A percentile compares a stretch with the other conserved stretches of the same genome.
phyloP scores from a whole-genome alignment of 2,888 invertebrate species.

The Melipona bicolor region DNA sequence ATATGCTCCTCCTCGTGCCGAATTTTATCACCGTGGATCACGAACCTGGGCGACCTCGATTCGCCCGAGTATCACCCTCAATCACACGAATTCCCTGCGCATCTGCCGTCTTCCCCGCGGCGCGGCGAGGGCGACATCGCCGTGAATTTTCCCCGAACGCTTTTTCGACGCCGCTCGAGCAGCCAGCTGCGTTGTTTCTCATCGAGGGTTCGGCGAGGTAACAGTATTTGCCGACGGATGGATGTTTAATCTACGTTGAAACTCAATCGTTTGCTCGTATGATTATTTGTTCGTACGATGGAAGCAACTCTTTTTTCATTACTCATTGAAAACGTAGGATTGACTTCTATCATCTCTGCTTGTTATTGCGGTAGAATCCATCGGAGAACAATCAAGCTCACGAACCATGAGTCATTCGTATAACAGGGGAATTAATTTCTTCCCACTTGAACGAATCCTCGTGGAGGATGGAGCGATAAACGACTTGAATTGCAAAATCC shows the following conservation, averaged over 20 bases:
- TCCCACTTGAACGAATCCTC: too few species aligned
- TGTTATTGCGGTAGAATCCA: too few species aligned
- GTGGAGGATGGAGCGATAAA: too few species aligned
- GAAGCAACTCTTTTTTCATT: not conserved
- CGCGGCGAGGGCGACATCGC: not conserved
- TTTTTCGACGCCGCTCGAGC: conserved; percentile 13
- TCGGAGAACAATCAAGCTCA: too few species aligned
- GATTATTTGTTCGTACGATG: not conserved
- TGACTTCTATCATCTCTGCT: too few species aligned
- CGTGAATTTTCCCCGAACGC: conserved; percentile 27
- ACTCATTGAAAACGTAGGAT: not conserved
- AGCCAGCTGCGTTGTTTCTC: not conserved
- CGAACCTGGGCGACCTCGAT: not conserved
- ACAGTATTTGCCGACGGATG: not conserved
- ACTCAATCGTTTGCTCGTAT: not conserved
- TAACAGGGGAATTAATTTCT: too few species aligned
- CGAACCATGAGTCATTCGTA: too few species aligned
- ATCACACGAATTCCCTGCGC: conserved; percentile 40
- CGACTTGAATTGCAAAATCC: too few species aligned
- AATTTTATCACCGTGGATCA: conserved; percentile 43
- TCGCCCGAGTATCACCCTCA: not conserved
- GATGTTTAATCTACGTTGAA: not conserved
- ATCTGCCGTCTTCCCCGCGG: conserved; percentile 47
- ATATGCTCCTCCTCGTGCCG: not conserved
- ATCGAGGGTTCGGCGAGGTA: not conserved